Base-by-base conservation (phyloP, 1,140 invertebrate genomes). In the Zaprionus davidi region DNA sequence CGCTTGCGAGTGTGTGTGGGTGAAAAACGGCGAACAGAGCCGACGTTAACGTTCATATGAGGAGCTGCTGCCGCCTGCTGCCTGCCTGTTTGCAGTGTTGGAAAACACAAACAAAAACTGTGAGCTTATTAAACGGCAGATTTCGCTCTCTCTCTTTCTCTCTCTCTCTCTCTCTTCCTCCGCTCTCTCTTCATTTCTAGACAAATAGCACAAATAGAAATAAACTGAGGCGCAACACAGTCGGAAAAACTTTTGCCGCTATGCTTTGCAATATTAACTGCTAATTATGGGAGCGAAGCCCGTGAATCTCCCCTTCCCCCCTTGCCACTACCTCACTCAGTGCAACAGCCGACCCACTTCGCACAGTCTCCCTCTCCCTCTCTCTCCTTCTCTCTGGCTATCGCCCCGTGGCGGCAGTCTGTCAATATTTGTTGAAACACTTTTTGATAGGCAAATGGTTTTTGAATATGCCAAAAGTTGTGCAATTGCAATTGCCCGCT, bases 391-490 rank as follows among this genome's bases (percentile, higher is more conserved):
- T 11, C 12, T 1, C 57, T 60, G 20, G 65, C 22, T 49, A 68
- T 68, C 38, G 71, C 66, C 57, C 65, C 22, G 38, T 57, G 58
- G 58, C 60, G 46, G 68, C 59, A n/a, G 81, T 90, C 85, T 90
- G 85, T 90, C 85, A 90, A 90, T 90, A 90, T 90, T 90, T 85
- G 85, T 85, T 82, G 71, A 90, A 90, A 90, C 85, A 85, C 85
- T 90, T 88, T 84, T 76, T 90, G 85, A 90, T 90, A 85, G 85
- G 65, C 85, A 71, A 84, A 87, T 87, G 83, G 80, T 80, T 87
- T 87, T 87, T 87, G 83, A 87, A 86, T 86, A 82, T 82, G 76
- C 76, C 82, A 68, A 88, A 87, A 87, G 84, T 87, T 87, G 24
- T 70, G 78, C 81, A 88, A 88, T 88, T 90, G 85, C 82, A 85